Percentiles rank a stretch among this genome's conserved stretches.
Conservation (phyloP, 2,113 vertebrate species). For the Eleginops maclovinus region DNA sequence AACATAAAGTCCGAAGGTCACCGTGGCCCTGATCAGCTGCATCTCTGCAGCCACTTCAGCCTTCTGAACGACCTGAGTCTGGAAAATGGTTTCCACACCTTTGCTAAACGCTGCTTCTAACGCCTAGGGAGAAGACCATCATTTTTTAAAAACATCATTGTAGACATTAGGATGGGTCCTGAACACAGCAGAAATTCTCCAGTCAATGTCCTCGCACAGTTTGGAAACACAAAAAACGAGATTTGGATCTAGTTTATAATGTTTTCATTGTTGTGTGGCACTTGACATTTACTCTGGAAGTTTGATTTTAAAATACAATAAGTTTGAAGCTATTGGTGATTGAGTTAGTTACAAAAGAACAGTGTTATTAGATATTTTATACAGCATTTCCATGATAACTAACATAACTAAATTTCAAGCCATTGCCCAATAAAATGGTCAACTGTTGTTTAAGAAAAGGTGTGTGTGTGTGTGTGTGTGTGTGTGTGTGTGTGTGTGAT, state of each 20-base stretch:
- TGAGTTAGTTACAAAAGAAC: background rate
- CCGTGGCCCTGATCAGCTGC: conserved; percentile 69
- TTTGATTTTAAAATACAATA: background rate
- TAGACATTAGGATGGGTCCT: background rate
- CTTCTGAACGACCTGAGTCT: conserved; percentile 5
- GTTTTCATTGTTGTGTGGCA: background rate
- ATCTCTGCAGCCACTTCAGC: conserved; percentile 73
- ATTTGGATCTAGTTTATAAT: background rate
- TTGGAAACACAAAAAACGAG: background rate
- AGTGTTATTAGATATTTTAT: background rate
- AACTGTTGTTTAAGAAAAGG: background rate
- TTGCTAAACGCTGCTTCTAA: conserved; percentile 36
- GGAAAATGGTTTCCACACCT: conserved; percentile 59
- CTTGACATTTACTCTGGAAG: background rate
- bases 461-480: too few species aligned
- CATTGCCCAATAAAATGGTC: background rate
- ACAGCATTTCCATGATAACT: background rate
- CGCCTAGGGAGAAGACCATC: conserved; percentile 51
- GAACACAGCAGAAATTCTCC: background rate
- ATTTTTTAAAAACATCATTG: background rate
- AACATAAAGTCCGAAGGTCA: conserved; percentile 64
- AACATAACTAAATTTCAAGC: background rate
- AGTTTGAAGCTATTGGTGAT: background rate
- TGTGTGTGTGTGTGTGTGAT: too few species aligned
- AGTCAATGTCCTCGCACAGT: background rate